Conservation (phyloP, 2,797 vertebrate species). For the Microhierax caerulescens region DNA sequence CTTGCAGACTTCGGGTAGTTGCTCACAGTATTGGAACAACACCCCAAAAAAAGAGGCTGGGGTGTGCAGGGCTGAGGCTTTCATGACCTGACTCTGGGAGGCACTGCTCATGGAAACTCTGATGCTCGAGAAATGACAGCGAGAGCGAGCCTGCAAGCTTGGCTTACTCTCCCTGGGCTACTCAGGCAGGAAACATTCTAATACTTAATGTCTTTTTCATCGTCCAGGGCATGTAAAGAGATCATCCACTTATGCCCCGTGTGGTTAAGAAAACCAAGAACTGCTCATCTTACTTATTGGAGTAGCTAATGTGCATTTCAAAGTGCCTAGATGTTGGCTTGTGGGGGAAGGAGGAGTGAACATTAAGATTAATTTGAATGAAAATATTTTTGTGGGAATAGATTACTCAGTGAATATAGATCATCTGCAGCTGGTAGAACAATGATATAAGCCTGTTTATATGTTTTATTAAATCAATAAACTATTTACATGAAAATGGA, state of each 20-base stretch:
- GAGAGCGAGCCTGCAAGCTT: neutral
- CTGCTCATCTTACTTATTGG: conserved; percentile 26
- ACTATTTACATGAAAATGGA: neutral
- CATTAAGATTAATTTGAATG: neutral
- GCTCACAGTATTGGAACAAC: neutral
- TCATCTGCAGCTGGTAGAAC: neutral
- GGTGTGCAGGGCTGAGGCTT: neutral
- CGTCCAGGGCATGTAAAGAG: neutral
- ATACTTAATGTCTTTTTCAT: neutral
- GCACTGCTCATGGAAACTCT: conserved; percentile 29
- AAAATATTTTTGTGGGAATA: conserved; percentile 28
- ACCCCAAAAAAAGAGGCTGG: neutral
- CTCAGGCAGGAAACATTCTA: conserved; percentile 42
- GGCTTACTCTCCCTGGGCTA: neutral
- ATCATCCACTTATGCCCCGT: neutral
- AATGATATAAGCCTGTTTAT: neutral
- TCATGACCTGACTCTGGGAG: neutral
- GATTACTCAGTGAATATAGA: neutral
- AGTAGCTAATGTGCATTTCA: conserved; percentile 7
- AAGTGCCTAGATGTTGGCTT: neutral
- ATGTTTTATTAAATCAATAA: conserved; percentile 11
- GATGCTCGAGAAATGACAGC: neutral
- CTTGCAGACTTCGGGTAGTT: neutral
- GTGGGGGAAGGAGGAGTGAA: neutral
- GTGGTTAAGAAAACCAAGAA: conserved; percentile 22